Evolutionary conservation across 2,888 invertebrate genomes (phyloP), one percentile per base, ranked within the genome.

Genomic region (Erannis defoliaria): DNA sequence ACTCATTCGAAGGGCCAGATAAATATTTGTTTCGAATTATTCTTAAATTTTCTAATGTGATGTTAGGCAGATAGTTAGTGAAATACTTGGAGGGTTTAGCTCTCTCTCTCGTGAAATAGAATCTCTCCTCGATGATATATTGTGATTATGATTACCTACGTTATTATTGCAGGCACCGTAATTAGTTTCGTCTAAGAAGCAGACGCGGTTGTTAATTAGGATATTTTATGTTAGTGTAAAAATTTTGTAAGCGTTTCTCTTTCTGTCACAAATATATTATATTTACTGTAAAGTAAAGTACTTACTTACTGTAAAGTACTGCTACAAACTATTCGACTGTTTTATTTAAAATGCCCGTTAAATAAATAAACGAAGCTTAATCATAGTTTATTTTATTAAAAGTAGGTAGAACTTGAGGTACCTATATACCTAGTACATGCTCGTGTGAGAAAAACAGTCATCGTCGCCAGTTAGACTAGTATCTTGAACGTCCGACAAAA

Each of bases 41-140:
- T 45, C 54, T 43, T 40, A 37, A 40, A 48, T 54, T 54, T 56
- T 56, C 51, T 49, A 53, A 53, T 35, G 31, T 23, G n/a, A n/a
- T n/a, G n/a, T 14, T 9, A 45, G n/a, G n/a, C n/a, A n/a, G n/a
- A n/a, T n/a, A 45, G 9, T 43, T 29, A 35, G 31, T 37, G 37
- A 46, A 46, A 14, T 26, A n/a, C n/a, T n/a, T n/a, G n/a, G n/a
- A n/a, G n/a, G n/a, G n/a, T n/a, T n/a, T n/a, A n/a, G n/a, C n/a
- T n/a, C n/a, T n/a, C n/a, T n/a, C n/a, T n/a, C n/a, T n/a, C n/a
- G n/a, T n/a, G n/a, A n/a, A n/a, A n/a, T 19, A 61, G 57, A 53
- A 56, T 58, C 55, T 46, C 16, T 63, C 38, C n/a, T 43, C 67
- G 62, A 55, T 67, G 64, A 63, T 62, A 69, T 66, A 55, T 62